Evolutionary conservation across 2,888 invertebrate genomes (phyloP).

Genomic region (Chaitophorus viminalis): DNA sequence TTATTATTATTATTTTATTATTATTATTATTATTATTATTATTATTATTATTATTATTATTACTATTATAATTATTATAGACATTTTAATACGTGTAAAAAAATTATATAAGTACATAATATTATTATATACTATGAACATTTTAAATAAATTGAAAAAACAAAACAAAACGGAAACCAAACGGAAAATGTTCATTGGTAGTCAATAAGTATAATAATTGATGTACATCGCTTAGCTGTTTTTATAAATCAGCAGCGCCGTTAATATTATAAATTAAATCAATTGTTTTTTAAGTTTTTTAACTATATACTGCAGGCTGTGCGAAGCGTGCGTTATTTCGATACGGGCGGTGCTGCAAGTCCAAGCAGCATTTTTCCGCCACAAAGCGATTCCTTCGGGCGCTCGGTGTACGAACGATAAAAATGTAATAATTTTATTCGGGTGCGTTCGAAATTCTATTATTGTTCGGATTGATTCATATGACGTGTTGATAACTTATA

Average conservation of each 20-base stretch:
- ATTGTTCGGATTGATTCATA: too few species aligned
- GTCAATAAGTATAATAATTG: neutral
- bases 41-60: conserved; percentile 49
- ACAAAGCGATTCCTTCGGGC: too few species aligned
- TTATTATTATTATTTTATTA: conserved; percentile 8
- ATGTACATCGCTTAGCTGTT: conserved; percentile 22
- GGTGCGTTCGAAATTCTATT: too few species aligned
- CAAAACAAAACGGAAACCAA: conserved; percentile 1
- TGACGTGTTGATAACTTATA: too few species aligned
- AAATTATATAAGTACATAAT: neutral
- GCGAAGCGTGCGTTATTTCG: conserved; percentile 15
- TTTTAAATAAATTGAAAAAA: neutral
- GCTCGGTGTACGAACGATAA: too few species aligned
- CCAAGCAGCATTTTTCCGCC: too few species aligned
- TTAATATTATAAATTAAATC: conserved; percentile 28
- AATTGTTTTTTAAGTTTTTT: conserved; percentile 52
- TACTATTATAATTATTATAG: conserved; percentile 23
- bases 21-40: conserved; percentile 56
- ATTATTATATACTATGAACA: conserved; percentile 9
- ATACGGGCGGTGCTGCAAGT: too few species aligned
- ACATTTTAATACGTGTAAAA: conserved; percentile 52
- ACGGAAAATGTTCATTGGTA: conserved; percentile 12
- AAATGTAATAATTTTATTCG: too few species aligned
- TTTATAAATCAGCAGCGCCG: conserved; percentile 26
- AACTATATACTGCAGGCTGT: conserved; percentile 2